Evolutionary conservation across 2,797 vertebrate genomes (phyloP).

Genomic region (Lagocephalus sceleratus): DNA sequence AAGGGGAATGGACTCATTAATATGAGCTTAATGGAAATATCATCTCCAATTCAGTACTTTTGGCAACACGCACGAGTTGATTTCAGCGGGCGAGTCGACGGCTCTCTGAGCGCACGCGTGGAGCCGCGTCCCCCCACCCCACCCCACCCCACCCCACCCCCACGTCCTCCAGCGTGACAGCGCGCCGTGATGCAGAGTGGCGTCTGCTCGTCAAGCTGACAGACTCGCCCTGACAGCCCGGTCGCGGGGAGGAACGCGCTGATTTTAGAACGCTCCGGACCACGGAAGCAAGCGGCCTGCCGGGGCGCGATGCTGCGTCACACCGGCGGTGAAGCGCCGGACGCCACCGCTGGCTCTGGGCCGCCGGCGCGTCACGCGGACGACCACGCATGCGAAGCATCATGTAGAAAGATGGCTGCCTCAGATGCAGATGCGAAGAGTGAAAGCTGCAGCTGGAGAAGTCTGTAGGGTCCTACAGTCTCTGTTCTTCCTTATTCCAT

Average conservation of each 20-base stretch:
- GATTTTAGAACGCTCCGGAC: conserved; percentile 58
- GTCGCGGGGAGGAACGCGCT: conserved; percentile 47
- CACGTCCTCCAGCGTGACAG: conserved; percentile 64
- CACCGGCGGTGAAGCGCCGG: conserved; percentile 21
- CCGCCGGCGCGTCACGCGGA: conserved; percentile 10
- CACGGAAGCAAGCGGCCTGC: conserved; percentile 54
- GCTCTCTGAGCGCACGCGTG: conserved; percentile 31
- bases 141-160: too few relatives aligned
- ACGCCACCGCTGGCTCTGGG: conserved; percentile 6
- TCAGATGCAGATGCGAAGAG: conserved; percentile 16
- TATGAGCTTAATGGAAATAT: conserved; percentile 18
- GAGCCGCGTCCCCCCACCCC: too few relatives aligned
- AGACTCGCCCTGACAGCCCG: conserved; percentile 68
- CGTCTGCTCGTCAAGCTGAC: conserved; percentile 72
- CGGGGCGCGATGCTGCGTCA: conserved; percentile 44
- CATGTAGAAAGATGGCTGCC: conserved; percentile 17
- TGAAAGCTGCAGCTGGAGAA: conserved; percentile 34
- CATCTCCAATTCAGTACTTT: conserved; percentile 29
- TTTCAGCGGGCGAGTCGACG: not conserved
- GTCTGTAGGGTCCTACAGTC: conserved; percentile 36
- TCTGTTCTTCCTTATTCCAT: too few relatives aligned
- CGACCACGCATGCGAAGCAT: not conserved
- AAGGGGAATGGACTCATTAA: conserved; percentile 7
- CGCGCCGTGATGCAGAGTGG: conserved; percentile 71
- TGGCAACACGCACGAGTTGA: too few relatives aligned